A percentile compares a stretch with the other conserved stretches of the same genome.
phyloP scores from a whole-genome alignment of 2,113 vertebrate species.

The Otolemur garnettii region DNA sequence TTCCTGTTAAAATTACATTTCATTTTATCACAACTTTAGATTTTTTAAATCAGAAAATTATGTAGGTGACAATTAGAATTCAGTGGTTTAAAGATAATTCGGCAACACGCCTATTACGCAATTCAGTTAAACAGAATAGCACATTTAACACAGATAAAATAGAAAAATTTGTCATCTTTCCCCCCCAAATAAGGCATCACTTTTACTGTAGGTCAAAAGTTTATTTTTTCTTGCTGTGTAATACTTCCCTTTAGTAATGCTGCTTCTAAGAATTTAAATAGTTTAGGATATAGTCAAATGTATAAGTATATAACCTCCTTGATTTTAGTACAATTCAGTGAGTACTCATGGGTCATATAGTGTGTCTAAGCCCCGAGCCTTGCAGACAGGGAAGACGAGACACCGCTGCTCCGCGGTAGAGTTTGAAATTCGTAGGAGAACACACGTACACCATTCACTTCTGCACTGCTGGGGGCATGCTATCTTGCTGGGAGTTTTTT shows the following conservation, averaged over 20 bases:
- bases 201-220: conserved; percentile 41
- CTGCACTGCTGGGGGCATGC: not conserved
- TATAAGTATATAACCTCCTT: conserved; percentile 15
- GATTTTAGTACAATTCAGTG: conserved; percentile 58
- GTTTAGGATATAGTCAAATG: not conserved
- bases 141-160: conserved; percentile 47
- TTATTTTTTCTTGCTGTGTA: conserved; percentile 22
- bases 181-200: conserved; percentile 14
- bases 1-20: conserved; percentile 27
- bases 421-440: not conserved
- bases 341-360: conserved; percentile 7
- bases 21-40: conserved; percentile 43
- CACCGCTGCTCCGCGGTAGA: not conserved
- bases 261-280: conserved; percentile 34
- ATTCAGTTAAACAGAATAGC: not conserved
- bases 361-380: not conserved
- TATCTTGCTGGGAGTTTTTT: not conserved
- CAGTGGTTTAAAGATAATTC: conserved; percentile 32
- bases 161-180: conserved; percentile 6
- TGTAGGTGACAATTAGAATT: conserved; percentile 33
- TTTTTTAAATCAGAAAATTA: conserved; percentile 49
- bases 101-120: not conserved
- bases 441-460: not conserved
- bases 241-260: not conserved
- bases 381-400: not conserved